Conservation (phyloP, 2,797 vertebrate genomes). For the Lemur catta region DNA sequence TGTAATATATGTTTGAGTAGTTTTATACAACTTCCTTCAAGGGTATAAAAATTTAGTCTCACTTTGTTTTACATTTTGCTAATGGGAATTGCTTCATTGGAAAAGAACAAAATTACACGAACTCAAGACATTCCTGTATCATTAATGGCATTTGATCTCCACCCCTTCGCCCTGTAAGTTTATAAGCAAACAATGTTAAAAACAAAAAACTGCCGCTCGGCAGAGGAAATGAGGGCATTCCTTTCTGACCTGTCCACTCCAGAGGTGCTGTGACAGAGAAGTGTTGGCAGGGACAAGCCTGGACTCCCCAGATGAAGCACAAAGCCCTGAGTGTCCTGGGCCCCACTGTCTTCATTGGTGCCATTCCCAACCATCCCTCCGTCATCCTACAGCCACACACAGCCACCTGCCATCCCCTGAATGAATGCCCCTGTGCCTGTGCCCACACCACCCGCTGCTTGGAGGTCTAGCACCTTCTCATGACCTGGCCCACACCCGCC, state of each 20-base stretch:
- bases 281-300: not conserved
- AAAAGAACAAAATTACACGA: not conserved
- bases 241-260: not conserved
- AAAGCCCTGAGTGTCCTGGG: accelerated
- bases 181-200: not conserved
- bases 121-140: too few relatives aligned
- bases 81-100: not conserved
- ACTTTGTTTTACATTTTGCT: not conserved
- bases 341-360: not conserved
- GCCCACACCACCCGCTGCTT: not conserved
- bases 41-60: not conserved
- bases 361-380: not conserved
- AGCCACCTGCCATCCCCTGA: not conserved
- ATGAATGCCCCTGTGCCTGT: accelerated
- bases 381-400: not conserved
- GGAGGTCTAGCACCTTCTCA: not conserved
- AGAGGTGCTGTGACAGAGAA: accelerated
- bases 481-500: too few relatives aligned
- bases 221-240: accelerated
- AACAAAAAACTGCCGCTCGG: not conserved
- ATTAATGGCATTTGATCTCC: not conserved
- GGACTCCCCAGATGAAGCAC: not conserved
- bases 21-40: not conserved
- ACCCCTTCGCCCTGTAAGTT: not conserved
- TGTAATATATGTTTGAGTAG: not conserved